Evolutionary conservation across 2,888 invertebrate genomes (phyloP), one percentile per base, ranked within the genome.

Genomic region (Agonopterix subpropinquella): DNA sequence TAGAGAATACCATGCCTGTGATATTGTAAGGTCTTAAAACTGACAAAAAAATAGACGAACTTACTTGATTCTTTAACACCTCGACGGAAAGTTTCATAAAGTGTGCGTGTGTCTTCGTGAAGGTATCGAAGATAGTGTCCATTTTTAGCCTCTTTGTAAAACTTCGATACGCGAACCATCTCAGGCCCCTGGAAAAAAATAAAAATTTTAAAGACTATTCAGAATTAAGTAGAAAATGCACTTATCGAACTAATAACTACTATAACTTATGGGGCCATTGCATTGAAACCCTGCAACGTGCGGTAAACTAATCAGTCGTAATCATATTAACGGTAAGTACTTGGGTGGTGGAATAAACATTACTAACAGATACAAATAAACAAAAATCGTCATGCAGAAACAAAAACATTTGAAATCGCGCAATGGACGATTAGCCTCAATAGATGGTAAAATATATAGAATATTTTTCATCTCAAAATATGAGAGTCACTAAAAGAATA

Each of bases 1-100:
- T 5, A 7, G 5, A 28, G 28, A 28, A 28, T 28, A 1, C 5
- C 28, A 7, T 28, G 7, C 28, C 28, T 4, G 28, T 28, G 28
- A 28, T 28, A 28, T 28, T 28, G 28, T 28, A 28, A 0, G 5
- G 7, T 5, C 28, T 28, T 28, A 28, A 28, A 28, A 28, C 28
- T 28, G 28, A 28, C 28, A 28, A 5, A 28, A 28, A 18, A 18
- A 18, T 18, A 18, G 2, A 28, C 28, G 28, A 28, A 28, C 93
- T 92, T 81, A 94, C 95, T 96, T 70, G 97, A 97, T 79, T 96
- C 94, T 85, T 95, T 96, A 64, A 96, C 95, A 56, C 98, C 98
- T 77, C 95, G 92, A 61, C 97, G 93, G 84, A 98, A 96, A 58
- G 94, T 93, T 66, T 97, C 96, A 79, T 96, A 97, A 41, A 98